phyloP scores from a whole-genome alignment of 2,888 invertebrate species.

The Lasioglossum pauxillum region DNA sequence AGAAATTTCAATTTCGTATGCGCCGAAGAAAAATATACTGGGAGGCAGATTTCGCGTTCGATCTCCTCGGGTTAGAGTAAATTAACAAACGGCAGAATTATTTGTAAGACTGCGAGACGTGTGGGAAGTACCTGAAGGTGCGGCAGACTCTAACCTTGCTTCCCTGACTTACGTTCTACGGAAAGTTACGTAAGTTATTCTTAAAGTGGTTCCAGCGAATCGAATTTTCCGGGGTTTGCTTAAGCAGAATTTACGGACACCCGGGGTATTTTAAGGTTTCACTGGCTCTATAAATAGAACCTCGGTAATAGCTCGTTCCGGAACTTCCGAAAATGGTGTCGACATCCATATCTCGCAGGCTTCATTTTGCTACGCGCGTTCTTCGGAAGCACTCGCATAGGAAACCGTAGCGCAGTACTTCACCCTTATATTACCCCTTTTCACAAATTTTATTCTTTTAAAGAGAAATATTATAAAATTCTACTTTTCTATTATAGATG shows the following conservation, averaged over 20 bases:
- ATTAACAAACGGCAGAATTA: constrained; percentile 28
- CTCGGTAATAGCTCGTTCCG: neutral
- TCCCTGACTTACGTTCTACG: constrained; percentile 23
- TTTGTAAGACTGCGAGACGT: constrained; percentile 29
- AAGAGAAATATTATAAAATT: neutral
- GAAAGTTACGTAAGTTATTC: constrained; percentile 39
- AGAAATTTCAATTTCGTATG: neutral
- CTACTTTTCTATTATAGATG: no score
- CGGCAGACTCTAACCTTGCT: constrained; percentile 26
- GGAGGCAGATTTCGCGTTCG: neutral
- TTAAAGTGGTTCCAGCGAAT: constrained; percentile 42
- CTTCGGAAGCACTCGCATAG: neutral
- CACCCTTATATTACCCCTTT: neutral
- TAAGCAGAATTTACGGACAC: constrained; percentile 36
- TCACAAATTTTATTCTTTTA: neutral
- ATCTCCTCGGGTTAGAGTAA: neutral
- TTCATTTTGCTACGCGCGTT: neutral
- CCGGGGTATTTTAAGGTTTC: constrained; percentile 16
- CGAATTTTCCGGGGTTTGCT: constrained; percentile 46
- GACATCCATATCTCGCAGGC: neutral
- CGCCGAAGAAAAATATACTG: neutral
- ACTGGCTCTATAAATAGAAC: constrained; percentile 3
- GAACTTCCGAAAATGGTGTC: neutral
- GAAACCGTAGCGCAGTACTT: neutral
- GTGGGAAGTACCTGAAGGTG: constrained; percentile 24